phyloP scores from a whole-genome alignment of 1,140 invertebrate species.

The Akabosia matsudoensis region DNA sequence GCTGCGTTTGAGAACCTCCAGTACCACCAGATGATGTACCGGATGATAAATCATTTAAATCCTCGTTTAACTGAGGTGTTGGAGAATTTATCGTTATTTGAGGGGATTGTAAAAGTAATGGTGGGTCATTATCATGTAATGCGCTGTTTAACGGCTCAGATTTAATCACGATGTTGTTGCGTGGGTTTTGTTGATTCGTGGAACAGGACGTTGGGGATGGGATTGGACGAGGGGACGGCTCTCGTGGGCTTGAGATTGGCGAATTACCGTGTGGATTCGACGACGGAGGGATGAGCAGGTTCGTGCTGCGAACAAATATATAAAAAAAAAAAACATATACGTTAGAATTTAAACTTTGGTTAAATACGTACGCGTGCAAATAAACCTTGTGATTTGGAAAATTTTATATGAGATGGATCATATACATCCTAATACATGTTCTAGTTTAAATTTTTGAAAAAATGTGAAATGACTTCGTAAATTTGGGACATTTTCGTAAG shows the following conservation, averaged over 20 bases:
- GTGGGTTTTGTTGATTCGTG: not conserved
- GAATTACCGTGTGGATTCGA: not conserved
- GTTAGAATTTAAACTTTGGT: not conserved
- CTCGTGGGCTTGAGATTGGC: not conserved
- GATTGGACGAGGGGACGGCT: not conserved
- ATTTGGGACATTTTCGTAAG: no score
- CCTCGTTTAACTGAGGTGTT: no score
- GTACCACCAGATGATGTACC: no score
- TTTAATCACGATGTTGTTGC: conserved; percentile 1
- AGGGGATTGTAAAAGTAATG: not conserved
- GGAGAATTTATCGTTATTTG: not conserved
- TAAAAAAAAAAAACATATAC: not conserved
- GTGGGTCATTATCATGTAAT: no score
- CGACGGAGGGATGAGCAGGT: not conserved
- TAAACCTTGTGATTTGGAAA: no score
- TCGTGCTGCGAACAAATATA: not conserved
- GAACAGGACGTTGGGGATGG: not conserved
- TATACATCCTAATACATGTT: no score
- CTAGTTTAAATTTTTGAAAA: no score
- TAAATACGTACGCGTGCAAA: no score
- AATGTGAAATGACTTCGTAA: no score
- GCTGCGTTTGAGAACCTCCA: no score
- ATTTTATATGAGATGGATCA: no score
- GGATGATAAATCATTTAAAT: no score
- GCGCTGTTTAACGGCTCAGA: not conserved